A percentile compares a stretch with the other conserved stretches of the same genome.
phyloP scores from a whole-genome alignment of 2,113 vertebrate species.

The Bostrychus sinensis region DNA sequence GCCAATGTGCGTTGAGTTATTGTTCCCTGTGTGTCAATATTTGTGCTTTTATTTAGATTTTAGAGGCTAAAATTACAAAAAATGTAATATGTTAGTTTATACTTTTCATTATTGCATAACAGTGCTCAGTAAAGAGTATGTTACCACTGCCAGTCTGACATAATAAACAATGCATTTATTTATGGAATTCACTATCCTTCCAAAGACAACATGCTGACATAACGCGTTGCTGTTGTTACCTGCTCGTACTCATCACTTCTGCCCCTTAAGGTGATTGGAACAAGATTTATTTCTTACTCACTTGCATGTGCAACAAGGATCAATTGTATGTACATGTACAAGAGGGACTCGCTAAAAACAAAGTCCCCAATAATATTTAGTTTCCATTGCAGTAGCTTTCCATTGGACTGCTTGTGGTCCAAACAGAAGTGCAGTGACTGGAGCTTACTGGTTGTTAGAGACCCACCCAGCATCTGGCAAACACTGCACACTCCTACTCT shows the following conservation, averaged over 20 bases:
- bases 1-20: too few species aligned
- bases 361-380: not conserved
- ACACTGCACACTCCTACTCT: slow-evolving; percentile 28
- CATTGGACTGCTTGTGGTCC: slow-evolving; percentile 24
- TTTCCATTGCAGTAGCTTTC: slow-evolving; percentile 10
- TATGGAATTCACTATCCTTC: not conserved
- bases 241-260: not conserved
- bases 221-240: not conserved
- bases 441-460: slow-evolving; percentile 42
- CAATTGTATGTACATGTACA: not conserved
- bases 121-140: too few species aligned
- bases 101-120: too few species aligned
- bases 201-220: slow-evolving; percentile 32
- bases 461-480: slow-evolving; percentile 64
- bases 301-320: not conserved
- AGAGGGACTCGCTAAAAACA: not conserved
- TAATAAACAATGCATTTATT: not conserved
- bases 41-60: too few species aligned
- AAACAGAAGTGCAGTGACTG: slow-evolving; percentile 31
- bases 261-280: not conserved
- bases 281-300: slow-evolving; percentile 4
- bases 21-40: too few species aligned
- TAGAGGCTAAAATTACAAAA: too few species aligned
- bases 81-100: too few species aligned
- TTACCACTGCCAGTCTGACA: not conserved